Evolutionary conservation across 2,888 invertebrate species (phyloP).

Genomic region (Oasisia sp.): DNA sequence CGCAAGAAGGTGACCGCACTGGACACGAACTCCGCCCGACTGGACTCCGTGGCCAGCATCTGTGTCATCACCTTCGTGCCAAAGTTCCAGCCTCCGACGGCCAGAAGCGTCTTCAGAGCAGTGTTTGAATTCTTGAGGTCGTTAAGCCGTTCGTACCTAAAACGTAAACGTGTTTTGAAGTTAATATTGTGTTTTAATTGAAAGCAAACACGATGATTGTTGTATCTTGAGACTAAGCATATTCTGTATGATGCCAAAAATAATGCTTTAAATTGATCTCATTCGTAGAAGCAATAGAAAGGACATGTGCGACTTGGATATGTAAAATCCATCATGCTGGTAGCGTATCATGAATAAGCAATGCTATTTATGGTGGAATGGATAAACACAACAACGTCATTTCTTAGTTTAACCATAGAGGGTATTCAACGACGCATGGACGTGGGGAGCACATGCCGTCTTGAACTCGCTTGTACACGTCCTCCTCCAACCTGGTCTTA

Average conservation of each 20-base stretch:
- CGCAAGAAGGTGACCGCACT: slow-evolving; percentile 45
- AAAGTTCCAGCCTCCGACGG: slow-evolving; percentile 57
- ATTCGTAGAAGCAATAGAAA: background rate
- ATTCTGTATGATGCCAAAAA: background rate
- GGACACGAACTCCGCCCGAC: slow-evolving; percentile 42
- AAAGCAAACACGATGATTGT: background rate
- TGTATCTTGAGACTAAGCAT: background rate
- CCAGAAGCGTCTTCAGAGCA: slow-evolving; percentile 49
- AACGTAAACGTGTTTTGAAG: background rate
- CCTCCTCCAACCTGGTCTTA: background rate
- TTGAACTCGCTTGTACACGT: background rate
- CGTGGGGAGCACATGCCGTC: background rate
- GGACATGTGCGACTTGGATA: background rate
- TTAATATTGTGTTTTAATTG: background rate
- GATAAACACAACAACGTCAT: background rate
- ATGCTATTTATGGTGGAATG: background rate
- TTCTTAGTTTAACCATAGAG: background rate
- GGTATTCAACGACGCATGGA: background rate
- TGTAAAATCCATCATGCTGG: background rate
- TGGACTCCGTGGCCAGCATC: slow-evolving; percentile 39
- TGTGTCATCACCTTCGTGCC: slow-evolving; percentile 43
- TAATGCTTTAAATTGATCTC: background rate
- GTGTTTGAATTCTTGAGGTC: slow-evolving; percentile 47
- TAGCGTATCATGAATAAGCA: background rate
- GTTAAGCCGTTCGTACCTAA: slow-evolving; percentile 48